Percentiles rank a stretch among this genome's conserved stretches.
Conservation (phyloP, 2,113 vertebrate species). For the Varanus komodoensis region DNA sequence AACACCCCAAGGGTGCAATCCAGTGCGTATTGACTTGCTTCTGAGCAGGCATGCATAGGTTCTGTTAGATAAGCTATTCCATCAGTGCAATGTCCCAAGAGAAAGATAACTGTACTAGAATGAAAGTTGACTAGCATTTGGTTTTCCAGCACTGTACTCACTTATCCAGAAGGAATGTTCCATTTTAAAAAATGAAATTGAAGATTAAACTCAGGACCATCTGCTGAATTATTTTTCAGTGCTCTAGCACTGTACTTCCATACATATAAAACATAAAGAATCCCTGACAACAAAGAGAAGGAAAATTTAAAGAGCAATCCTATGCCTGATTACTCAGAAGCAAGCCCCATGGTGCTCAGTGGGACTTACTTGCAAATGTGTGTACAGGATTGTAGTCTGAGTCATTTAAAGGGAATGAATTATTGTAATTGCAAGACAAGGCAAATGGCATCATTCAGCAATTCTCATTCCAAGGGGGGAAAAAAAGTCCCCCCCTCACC, state of each 20-base stretch:
- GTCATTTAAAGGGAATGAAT: slow-evolving; percentile 36
- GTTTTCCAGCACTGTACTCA: not conserved
- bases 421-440: slow-evolving; percentile 35
- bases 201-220: slow-evolving; percentile 40
- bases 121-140: not conserved
- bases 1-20: not conserved
- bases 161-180: slow-evolving; percentile 35
- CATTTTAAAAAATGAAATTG: slow-evolving; percentile 31
- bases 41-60: not conserved
- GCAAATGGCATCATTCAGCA: slow-evolving; percentile 8
- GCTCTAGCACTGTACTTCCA: slow-evolving; percentile 51
- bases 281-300: slow-evolving; percentile 2
- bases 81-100: not conserved
- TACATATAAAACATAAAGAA: slow-evolving; percentile 19
- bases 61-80: not conserved
- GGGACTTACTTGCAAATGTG: not conserved
- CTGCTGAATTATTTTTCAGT: slow-evolving; percentile 33
- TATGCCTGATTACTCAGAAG: not conserved
- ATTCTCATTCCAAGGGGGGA: slow-evolving; percentile 43
- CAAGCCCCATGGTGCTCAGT: not conserved
- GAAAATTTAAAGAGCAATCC: not conserved
- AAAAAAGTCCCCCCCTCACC: not conserved
- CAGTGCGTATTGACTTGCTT: not conserved
- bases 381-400: not conserved
- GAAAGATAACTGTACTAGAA: not conserved